phyloP scores from a whole-genome alignment of 2,797 vertebrate species.

The Halcyon smyrnensis region DNA sequence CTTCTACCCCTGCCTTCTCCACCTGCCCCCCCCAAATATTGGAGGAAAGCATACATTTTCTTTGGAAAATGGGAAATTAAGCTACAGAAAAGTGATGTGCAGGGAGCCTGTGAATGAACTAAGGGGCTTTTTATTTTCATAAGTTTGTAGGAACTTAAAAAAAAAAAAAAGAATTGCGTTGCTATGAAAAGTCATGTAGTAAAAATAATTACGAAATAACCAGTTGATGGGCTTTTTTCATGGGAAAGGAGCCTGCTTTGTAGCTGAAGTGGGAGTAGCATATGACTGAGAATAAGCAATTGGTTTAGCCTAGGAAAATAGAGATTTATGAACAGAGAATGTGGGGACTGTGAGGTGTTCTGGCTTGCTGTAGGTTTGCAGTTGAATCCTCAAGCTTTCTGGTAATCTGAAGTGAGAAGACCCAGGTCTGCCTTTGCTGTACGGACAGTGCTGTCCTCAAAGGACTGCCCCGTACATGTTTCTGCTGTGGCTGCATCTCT shows the following conservation, averaged over 20 bases:
- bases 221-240: neutral
- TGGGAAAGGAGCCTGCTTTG: neutral
- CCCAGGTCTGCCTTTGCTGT: neutral
- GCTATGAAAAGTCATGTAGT: neutral
- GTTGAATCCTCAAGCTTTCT: neutral
- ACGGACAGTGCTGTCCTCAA: neutral
- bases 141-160: neutral
- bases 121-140: conserved; percentile 26
- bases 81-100: neutral
- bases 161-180: neutral
- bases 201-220: neutral
- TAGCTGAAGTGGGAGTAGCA: neutral
- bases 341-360: neutral
- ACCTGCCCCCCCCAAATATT: neutral
- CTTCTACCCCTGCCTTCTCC: neutral
- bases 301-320: neutral
- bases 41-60: neutral
- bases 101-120: neutral
- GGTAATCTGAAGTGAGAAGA: neutral
- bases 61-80: neutral
- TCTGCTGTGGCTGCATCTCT: neutral
- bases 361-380: neutral
- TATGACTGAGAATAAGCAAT: neutral
- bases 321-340: neutral
- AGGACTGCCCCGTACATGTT: neutral